These are phyloP conservation scores for Neotoma lepida DNA, from an alignment of 2,113 vertebrate species.

Conservation along the genomic window DNA sequence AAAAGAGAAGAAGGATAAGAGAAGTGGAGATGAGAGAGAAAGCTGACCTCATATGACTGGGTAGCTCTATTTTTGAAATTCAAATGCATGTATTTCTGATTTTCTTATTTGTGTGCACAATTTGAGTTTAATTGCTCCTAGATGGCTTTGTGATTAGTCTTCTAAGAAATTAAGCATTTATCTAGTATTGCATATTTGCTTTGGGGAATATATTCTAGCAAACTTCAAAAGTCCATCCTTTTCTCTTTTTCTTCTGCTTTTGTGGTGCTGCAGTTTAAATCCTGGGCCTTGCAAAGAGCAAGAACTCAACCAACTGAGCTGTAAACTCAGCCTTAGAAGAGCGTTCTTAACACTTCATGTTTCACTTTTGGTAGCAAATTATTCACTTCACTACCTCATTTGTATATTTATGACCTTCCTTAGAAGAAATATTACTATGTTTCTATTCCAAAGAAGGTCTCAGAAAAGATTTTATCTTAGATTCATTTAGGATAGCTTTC, in stretches of 20 bases:
- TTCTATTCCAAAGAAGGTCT: neutral
- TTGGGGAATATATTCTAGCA: neutral
- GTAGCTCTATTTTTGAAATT: neutral
- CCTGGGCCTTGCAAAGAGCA: neutral
- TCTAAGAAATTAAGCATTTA: neutral
- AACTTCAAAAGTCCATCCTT: neutral
- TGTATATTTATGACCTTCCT: neutral
- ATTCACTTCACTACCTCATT: neutral
- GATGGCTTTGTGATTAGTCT: neutral
- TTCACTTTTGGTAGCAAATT: neutral
- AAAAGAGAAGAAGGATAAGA: fast-evolving
- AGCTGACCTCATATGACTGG: neutral
- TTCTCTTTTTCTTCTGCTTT: neutral
- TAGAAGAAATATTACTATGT: conserved; percentile 12
- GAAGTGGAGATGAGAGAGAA: neutral
- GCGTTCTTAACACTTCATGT: neutral
- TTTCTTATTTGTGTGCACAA: neutral
- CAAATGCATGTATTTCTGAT: neutral
- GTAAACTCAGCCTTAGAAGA: neutral
- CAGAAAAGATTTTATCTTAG: neutral
- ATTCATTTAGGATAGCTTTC: neutral
- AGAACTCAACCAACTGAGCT: neutral
- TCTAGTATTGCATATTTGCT: neutral
- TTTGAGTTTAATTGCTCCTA: neutral
- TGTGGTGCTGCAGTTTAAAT: neutral